A percentile compares a stretch with the other conserved stretches of the same genome.
Evolutionary conservation across 2,888 invertebrate genomes (phyloP).

Genomic region (Litoditis marina): DNA sequence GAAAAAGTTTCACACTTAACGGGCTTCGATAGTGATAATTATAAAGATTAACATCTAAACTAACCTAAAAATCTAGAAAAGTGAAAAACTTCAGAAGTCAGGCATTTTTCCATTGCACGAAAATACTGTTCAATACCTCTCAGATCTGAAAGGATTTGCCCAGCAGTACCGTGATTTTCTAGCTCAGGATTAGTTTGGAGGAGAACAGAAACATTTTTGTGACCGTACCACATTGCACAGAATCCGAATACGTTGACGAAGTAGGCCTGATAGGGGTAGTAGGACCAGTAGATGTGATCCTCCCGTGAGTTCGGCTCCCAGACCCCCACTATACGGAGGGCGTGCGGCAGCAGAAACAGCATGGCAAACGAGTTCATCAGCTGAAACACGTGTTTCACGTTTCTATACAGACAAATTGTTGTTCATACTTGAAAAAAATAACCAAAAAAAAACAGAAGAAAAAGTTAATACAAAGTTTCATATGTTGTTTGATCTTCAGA

Average conservation of each 20-base stretch:
- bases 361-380: conserved; percentile 54
- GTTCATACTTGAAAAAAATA: background rate
- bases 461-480: no score
- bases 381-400: conserved; percentile 22
- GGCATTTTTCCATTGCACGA: no score
- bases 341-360: conserved; percentile 52
- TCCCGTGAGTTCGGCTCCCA: conserved; percentile 43
- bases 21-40: no score
- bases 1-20: no score
- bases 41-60: no score
- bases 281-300: conserved; percentile 42
- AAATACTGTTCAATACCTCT: background rate
- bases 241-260: conserved; percentile 56
- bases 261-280: conserved; percentile 52
- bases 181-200: background rate
- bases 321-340: conserved; percentile 39
- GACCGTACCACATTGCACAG: conserved; percentile 54
- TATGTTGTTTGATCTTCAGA: no score
- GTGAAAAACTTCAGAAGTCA: no score
- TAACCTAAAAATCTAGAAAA: no score
- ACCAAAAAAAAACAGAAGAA: background rate
- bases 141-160: background rate
- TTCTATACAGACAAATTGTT: background rate
- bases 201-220: background rate
- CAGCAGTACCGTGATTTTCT: background rate